Evolutionary conservation across 2,113 vertebrate species (phyloP).

Genomic region (Pteruthius melanotis): DNA sequence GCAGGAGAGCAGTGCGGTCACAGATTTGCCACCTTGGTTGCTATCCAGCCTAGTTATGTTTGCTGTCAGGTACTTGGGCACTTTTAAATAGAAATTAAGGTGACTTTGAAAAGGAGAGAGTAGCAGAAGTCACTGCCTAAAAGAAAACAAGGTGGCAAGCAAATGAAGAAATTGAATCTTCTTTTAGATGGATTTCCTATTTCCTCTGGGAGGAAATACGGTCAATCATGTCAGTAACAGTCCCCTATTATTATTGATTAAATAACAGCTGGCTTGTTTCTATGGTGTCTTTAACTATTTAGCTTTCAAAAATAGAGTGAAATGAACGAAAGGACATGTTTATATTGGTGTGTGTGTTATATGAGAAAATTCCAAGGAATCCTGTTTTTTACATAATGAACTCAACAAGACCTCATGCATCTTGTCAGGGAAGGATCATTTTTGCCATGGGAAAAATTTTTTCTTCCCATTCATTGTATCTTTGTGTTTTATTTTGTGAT

Average conservation of each 20-base stretch:
- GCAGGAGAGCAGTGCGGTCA: neutral
- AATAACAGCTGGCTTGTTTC: neutral
- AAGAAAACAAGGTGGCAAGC: neutral
- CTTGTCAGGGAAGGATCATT: neutral
- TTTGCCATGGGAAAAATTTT: neutral
- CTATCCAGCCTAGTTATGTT: neutral
- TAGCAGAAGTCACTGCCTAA: neutral
- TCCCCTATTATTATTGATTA: neutral
- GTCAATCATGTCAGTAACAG: neutral
- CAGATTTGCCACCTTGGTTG: neutral
- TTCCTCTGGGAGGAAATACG: neutral
- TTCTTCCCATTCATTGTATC: neutral
- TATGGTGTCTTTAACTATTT: neutral
- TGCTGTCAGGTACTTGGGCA: neutral
- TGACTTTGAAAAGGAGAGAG: neutral
- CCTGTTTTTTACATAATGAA: neutral
- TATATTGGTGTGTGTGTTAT: neutral
- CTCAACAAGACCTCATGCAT: neutral
- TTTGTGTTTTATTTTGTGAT: neutral
- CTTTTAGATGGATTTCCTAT: neutral
- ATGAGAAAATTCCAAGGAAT: neutral
- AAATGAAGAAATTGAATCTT: neutral
- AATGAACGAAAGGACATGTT: neutral
- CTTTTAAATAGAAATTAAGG: neutral
- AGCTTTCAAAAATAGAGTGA: neutral